Conservation (phyloP, 2,888 invertebrate species). For the Branchellion lobata region DNA sequence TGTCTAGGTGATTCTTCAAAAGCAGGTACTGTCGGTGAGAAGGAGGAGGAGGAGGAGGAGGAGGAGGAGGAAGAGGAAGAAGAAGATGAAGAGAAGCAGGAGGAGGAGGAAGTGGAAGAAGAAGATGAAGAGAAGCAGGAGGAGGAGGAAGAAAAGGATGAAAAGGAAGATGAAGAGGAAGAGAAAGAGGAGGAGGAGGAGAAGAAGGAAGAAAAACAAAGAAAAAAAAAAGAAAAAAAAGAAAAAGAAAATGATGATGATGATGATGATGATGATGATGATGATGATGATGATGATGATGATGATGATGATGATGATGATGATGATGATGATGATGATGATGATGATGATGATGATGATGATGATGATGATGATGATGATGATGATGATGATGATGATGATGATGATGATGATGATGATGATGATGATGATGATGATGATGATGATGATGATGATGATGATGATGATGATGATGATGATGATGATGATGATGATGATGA, state of each 20-base stretch:
- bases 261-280: conserved; percentile 35
- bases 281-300: conserved; percentile 46
- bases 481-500: conserved; percentile 29
- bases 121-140: no score
- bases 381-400: conserved; percentile 30
- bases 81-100: no score
- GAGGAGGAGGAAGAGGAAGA: no score
- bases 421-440: conserved; percentile 42
- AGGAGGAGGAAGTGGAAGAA: no score
- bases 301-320: conserved; percentile 45
- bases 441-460: conserved; percentile 40
- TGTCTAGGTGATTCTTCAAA: no score
- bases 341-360: conserved; percentile 42
- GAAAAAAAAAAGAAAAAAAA: no score
- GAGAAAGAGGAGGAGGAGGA: no score
- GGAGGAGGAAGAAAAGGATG: no score
- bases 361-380: conserved; percentile 23
- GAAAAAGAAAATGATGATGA: conserved; percentile 1
- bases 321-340: conserved; percentile 45
- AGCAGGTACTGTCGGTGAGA: no score
- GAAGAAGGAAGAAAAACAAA: no score
- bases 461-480: conserved; percentile 34
- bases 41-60: no score
- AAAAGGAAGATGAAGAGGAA: no score
- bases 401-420: conserved; percentile 6